These are phyloP conservation scores for Manacus vitellinus DNA, from an alignment of 2,113 vertebrate species.

Conservation along the genomic window DNA sequence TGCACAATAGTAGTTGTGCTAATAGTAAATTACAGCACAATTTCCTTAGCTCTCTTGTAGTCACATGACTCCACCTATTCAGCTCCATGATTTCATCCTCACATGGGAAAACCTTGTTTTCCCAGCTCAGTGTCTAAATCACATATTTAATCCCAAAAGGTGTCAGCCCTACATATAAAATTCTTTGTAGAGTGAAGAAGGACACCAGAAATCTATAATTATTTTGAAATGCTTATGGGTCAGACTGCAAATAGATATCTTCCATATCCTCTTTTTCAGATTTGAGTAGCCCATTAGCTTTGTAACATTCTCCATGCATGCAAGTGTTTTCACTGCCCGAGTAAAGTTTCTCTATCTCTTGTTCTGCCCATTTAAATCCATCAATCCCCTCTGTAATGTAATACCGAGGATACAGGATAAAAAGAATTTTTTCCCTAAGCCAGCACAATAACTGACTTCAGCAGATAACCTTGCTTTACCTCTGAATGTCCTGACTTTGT, in stretches of 20 bases:
- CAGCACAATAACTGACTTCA: neutral
- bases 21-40: neutral
- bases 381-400: neutral
- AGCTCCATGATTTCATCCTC: neutral
- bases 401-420: neutral
- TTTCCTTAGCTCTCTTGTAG: neutral
- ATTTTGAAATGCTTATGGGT: neutral
- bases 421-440: neutral
- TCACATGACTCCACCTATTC: neutral
- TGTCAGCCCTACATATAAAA: neutral
- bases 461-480: neutral
- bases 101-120: neutral
- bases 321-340: neutral
- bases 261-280: neutral
- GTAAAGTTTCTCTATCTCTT: neutral
- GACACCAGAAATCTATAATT: neutral
- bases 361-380: neutral
- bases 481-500: neutral
- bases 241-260: neutral
- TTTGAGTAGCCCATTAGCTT: neutral
- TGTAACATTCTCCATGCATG: accelerated
- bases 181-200: neutral
- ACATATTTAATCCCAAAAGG: neutral
- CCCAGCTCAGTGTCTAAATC: neutral
- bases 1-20: neutral